Percentiles rank a stretch among this genome's conserved stretches.
Evolutionary conservation across 2,113 vertebrate genomes (phyloP).

Genomic region (Stigmatopora nigra): DNA sequence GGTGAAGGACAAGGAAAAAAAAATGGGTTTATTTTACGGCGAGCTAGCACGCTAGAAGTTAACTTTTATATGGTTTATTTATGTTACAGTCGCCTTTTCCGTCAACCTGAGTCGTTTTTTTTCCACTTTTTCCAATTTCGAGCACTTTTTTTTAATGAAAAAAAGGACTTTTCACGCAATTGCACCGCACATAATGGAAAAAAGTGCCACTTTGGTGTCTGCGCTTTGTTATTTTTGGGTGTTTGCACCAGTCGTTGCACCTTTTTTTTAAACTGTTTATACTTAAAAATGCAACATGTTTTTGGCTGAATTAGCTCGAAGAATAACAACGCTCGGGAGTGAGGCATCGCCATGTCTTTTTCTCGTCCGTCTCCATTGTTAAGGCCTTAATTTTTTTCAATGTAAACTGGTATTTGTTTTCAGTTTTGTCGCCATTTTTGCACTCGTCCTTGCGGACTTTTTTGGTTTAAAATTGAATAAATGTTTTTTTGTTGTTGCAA

Average conservation of each 20-base stretch:
- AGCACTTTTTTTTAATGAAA: constrained; percentile 43
- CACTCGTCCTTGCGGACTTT: constrained; percentile 65
- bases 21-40: neutral
- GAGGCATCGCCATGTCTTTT: neutral
- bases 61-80: constrained; percentile 44
- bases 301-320: neutral
- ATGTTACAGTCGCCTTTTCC: constrained; percentile 37
- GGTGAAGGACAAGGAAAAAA: constrained; percentile 20
- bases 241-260: constrained; percentile 1
- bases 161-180: constrained; percentile 37
- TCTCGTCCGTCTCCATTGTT: constrained; percentile 15
- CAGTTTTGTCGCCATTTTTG: constrained; percentile 55
- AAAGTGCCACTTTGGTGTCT: neutral
- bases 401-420: constrained; percentile 46
- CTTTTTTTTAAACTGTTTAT: constrained; percentile 34
- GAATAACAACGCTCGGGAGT: neutral
- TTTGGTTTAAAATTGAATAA: constrained; percentile 48
- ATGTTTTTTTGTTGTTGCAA: constrained; percentile 61
- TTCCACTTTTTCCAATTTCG: constrained; percentile 33
- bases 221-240: neutral
- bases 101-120: constrained; percentile 34
- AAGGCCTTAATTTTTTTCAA: constrained; percentile 48
- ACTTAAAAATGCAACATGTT: neutral
- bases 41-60: neutral
- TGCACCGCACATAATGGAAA: constrained; percentile 5